Base-by-base conservation (phyloP, 2,888 invertebrate species). In the Cybosia mesomella region DNA sequence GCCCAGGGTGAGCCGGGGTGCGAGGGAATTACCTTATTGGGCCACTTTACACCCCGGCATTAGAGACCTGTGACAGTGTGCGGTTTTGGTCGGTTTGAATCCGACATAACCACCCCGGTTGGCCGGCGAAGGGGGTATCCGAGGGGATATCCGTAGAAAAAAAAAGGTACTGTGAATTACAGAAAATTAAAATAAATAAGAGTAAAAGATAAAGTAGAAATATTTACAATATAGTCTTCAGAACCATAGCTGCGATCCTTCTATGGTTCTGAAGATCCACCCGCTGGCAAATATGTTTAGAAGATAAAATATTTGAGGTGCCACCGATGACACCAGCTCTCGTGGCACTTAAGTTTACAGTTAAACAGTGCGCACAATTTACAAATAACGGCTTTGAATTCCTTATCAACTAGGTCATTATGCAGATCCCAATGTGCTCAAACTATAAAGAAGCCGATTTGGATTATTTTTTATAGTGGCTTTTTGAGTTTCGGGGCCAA, bases 331-430 rank as follows among this genome's bases (percentile, higher is more conserved):
- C 18, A 39, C 43, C 32, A 66, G 66, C 68, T 69, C 68, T 77
- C 73, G 67, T 73, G 70, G 73, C 71, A 71, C 64, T 72, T 39
- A 53, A 15, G 59, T 67, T 11, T 74, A 80, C 80, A 67, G 82
- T 80, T 80, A 75, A 81, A 65, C 73, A 76, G 59, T 64, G 64
- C 53, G 59, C 43, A 67, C 67, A 71, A 60, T 70, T 65, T 66
- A 62, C 68, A 69, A 71, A 70, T 80, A 80, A 80, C 80, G 80
- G 80, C 59, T 70, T 59, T 54, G 59, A 69, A 80, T 82, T 75
- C 80, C 70, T 70, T 77, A 77, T 80, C 72, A 77, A 64, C 58
- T 68, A 66, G 64, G 71, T 65, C 71, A 54, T 60, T 71, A 74
- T 81, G 68, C 71, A 72, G 70, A 70, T 71, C 67, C 60, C 58